Evolutionary conservation across 2,888 invertebrate species (phyloP), one percentile per base, ranked within the genome.

Genomic region (Lasioglossum leucozonium): DNA sequence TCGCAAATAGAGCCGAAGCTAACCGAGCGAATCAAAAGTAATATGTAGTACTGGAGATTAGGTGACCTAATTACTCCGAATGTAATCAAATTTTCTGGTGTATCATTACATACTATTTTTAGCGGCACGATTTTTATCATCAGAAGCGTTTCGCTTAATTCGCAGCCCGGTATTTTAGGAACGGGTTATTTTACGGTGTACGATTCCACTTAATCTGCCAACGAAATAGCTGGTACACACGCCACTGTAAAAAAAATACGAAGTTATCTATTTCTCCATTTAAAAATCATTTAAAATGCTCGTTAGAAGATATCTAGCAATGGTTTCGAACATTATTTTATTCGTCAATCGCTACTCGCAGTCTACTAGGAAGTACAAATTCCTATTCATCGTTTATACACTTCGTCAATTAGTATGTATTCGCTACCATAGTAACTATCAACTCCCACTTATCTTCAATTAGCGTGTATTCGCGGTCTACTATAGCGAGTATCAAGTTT

Each of bases 61-160:
- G 18, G 30, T 26, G 71, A 44, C 71, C 71, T 8, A 72, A 44
- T 72, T 72, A 72, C 42, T 42, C 18, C 40, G 26, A 26, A 44
- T 26, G 30, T 44, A 44, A 72, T 44, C 13, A 72, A 72, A 72
- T 72, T 72, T 18, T 16, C 26, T 72, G 42, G 71, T 8, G 26
- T 44, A n/a, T 26, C 40, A 16, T 26, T 30, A 18, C 42, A 30
- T 26, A 18, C 37, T 67, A 34, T 67, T 67, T 67, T 67, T 67
- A 22, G 37, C 22, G 37, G n/a, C 22, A 37, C 37, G 67, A 40
- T 67, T 8, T 34, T 65, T 65, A 65, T 65, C 30, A 1, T 34
- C 18, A 65, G 0, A 65, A 65, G 16, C 16, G 30, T 18, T 34
- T 65, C 62, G 0, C 62, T 26, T 4, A 16, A 62, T 26, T 62